A percentile compares a stretch with the other conserved stretches of the same genome.
Evolutionary conservation across 2,888 invertebrate species (phyloP).

Genomic region (Chalcosyrphus nemorum): DNA sequence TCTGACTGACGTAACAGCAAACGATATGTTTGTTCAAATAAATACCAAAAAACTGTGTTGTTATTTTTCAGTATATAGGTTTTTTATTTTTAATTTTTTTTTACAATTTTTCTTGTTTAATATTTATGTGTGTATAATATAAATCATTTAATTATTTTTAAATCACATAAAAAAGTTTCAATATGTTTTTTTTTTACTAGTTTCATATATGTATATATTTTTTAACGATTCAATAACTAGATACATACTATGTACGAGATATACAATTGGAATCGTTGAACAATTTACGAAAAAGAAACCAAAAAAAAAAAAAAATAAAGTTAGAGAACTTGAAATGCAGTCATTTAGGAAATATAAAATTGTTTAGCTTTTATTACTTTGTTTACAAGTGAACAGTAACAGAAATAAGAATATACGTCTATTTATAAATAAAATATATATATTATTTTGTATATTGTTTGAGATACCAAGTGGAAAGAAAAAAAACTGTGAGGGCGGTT

Average conservation of each 20-base stretch:
- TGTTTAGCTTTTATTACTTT: neutral
- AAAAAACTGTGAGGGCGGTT: constrained; percentile 2
- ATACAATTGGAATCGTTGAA: constrained; percentile 26
- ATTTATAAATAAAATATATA: neutral
- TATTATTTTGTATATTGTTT: constrained; percentile 12
- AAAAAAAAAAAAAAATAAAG: neutral
- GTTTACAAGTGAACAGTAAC: neutral
- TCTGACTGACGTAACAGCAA: neutral
- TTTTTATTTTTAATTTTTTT: constrained; percentile 48
- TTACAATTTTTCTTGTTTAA: constrained; percentile 43
- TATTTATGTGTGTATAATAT: constrained; percentile 59
- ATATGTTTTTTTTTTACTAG: constrained; percentile 19
- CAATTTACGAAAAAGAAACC: constrained; percentile 3
- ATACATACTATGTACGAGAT: constrained; percentile 14
- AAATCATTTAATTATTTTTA: constrained; percentile 52
- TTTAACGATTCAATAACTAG: constrained; percentile 12
- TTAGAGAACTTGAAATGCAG: constrained; percentile 38
- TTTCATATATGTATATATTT: constrained; percentile 4
- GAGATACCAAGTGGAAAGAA: neutral
- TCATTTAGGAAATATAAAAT: constrained; percentile 15
- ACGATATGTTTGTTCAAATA: constrained; percentile 5
- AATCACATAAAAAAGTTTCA: constrained; percentile 62
- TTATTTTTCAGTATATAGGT: constrained; percentile 45
- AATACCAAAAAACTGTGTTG: neutral
- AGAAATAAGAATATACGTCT: neutral